Base-by-base conservation (phyloP, 1,140 invertebrate genomes). In the Bombus sibiricus region DNA sequence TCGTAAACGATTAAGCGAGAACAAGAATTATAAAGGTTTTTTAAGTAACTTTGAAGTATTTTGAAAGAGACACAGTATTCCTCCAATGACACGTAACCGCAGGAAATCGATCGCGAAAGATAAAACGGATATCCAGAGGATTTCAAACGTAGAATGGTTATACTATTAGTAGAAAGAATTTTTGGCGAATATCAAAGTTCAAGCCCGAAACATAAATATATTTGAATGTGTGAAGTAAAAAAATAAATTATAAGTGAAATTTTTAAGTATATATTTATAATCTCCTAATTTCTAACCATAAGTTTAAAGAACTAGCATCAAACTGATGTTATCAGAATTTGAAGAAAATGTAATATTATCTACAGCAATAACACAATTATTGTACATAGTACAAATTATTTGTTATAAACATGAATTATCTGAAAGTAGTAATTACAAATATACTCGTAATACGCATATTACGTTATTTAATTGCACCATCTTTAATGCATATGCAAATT, bases 21-120 rank as follows among this genome's bases (percentile, higher is more conserved):
- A n/a, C 2, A 64, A 78, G 9, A 22, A 78, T 1, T 28, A 39
- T 25, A 12, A 9, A 41, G 15, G 9, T 32, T 34, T 34, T 78
- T 66, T 25, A 41, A 43, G 4, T 18, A 34, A 66, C 18, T 28
- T 43, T 79, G 3, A 68, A 34, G 32, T 79, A 68, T 79, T 79
- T 79, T 68, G 22, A 37, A 32, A 68, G 64, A 39, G 77, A 68
- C n/a, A 79, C 32, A 68, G 37, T 79, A 79, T 79, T 68, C 28
- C 41, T 79, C 25, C 77, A 79, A 79, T 68, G 41, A 68, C 77
- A 68, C 25, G n/a, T 68, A 79, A 79, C 77, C 77, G 77, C 77
- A 79, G 9, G 77, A 47, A 79, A 79, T 47, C 34, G 64, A 80
- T 69, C 41, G 59, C 43, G 64, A 80, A 69, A 80, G 34, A 80